Percentiles rank a stretch among this genome's conserved stretches.
phyloP scores from a whole-genome alignment of 2,113 vertebrate species.

The Thymallus thymallus region DNA sequence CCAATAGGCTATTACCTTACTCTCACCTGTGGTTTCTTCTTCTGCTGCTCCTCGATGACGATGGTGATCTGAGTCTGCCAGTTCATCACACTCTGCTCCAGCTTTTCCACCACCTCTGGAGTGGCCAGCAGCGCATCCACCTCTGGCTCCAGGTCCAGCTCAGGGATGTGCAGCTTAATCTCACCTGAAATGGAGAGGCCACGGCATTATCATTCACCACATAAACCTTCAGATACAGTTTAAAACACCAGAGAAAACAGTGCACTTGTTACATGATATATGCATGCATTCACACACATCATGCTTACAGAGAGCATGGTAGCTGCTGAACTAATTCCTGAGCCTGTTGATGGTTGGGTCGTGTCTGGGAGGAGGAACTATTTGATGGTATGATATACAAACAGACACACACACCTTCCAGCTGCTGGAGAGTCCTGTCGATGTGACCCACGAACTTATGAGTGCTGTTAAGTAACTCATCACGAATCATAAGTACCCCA shows the following conservation, averaged over 20 bases:
- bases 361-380: neutral
- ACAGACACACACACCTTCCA: constrained; percentile 65
- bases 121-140: constrained; percentile 62
- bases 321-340: neutral
- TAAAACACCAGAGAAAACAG: neutral
- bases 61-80: constrained; percentile 85
- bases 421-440: constrained; percentile 71
- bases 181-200: constrained; percentile 63
- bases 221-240: neutral
- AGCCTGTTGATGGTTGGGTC: too few species aligned
- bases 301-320: neutral
- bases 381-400: neutral
- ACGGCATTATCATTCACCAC: neutral
- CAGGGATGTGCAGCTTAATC: constrained; percentile 80
- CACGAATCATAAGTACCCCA: constrained; percentile 48
- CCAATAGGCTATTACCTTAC: neutral
- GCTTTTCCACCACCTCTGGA: constrained; percentile 65
- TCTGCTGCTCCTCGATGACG: constrained; percentile 75
- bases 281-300: neutral
- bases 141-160: constrained; percentile 74
- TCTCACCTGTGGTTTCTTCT: constrained; percentile 83
- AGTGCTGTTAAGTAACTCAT: constrained; percentile 76
- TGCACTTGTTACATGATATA: neutral
- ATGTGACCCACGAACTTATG: constrained; percentile 74
- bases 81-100: constrained; percentile 81